Evolutionary conservation across 92 coral and sea anemone species (phyloP), one percentile per base, ranked within the genome.

Genomic region (Parazoanthus atlanticus): DNA sequence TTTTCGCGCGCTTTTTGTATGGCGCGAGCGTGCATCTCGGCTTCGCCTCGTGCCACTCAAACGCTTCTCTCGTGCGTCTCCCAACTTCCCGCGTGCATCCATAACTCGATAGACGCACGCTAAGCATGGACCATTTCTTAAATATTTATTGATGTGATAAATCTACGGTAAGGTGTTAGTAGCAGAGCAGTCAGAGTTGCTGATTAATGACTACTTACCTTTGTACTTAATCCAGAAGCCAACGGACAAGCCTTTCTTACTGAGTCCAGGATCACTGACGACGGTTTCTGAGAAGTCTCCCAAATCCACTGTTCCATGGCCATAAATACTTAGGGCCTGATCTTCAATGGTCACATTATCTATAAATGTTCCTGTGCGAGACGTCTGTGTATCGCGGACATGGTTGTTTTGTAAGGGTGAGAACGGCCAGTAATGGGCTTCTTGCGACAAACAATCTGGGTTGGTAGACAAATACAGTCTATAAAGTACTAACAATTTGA

Each of bases 181-280:
- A 7, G 12, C 52, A 46, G 52, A 52, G 58, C 58, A 52, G 58
- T 52, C 58, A 52, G 8, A 61, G n/a, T 61, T 25, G 69, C 69
- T 21, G 3, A 23, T 21, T 25, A 0, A 61, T 21, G n/a, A 30
- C 10, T 0, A 33, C 85, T 33, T 9, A 81, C 85, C 85, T 81
- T 81, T 81, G 73, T 81, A 81, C 9, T 34, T 81, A 25, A 81
- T 34, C 85, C 85, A 81, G 73, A 81, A 81, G 85, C 85, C 41
- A 8, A 81, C 85, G 8, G 85, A 81, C 16, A 81, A 65, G 28
- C 85, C 85, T 38, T 61, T 33, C 11, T 36, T n/a, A 65, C 85
- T 31, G 30, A 32, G 72, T 6, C 85, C 85, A 15, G 85, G 85
- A 33, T 81, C 52, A 65, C 85, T 81, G 26, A 80, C 30, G 28